phyloP scores from a whole-genome alignment of 2,797 vertebrate species.

The Harpagifer antarcticus region DNA sequence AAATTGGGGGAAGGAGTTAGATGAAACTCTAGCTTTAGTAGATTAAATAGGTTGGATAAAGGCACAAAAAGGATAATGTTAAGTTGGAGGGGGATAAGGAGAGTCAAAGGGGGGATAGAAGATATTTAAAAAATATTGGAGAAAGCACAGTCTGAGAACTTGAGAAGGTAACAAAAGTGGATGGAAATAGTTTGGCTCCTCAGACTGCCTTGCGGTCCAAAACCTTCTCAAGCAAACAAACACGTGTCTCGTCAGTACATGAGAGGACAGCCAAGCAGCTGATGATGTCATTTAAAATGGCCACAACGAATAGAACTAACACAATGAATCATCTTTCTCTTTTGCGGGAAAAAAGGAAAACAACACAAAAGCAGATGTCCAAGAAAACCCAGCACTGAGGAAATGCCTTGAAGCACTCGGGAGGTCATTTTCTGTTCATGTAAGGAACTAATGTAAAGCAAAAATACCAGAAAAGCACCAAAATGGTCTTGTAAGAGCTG shows the following conservation, averaged over 20 bases:
- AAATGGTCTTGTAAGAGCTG: slow-evolving; percentile 40
- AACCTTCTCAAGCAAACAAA: slow-evolving; percentile 40
- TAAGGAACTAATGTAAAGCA: slow-evolving; percentile 33
- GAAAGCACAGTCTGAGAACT: slow-evolving; percentile 20
- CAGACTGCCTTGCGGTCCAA: slow-evolving; percentile 22
- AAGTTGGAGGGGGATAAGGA: slow-evolving; percentile 7
- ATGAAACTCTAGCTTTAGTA: slow-evolving; percentile 40
- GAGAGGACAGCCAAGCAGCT: slow-evolving; percentile 10
- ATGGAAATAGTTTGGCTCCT: slow-evolving; percentile 26
- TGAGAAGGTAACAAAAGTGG: slow-evolving; percentile 39
- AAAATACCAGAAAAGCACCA: slow-evolving; percentile 12
- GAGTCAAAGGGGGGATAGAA: slow-evolving; percentile 17
- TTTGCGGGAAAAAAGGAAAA: not conserved
- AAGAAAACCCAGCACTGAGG: slow-evolving; percentile 25
- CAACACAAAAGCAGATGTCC: slow-evolving; percentile 44
- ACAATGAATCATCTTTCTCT: not conserved
- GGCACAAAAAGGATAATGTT: not conserved
- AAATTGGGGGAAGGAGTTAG: slow-evolving; percentile 11
- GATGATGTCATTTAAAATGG: slow-evolving; percentile 44
- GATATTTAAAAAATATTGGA: slow-evolving; percentile 9
- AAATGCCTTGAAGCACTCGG: slow-evolving; percentile 25
- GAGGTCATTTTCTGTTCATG: slow-evolving; percentile 20
- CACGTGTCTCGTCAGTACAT: slow-evolving; percentile 1
- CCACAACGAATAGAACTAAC: not conserved
- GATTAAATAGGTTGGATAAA: slow-evolving; percentile 43